Evolutionary conservation across 2,113 vertebrate species (phyloP), one percentile per base, ranked within the genome.

Genomic region (Rhineura floridana): DNA sequence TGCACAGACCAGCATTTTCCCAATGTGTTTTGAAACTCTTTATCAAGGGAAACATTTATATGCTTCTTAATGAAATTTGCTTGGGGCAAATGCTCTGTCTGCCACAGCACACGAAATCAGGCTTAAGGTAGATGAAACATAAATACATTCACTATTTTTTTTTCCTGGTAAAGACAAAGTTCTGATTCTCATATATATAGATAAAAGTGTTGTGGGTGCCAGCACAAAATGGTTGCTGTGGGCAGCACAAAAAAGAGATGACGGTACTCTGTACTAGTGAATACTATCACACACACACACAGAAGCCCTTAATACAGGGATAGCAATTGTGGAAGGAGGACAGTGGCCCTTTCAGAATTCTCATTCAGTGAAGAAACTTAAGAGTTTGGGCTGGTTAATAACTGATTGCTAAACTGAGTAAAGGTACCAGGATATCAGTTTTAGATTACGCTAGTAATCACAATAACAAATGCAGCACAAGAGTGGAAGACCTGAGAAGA

Each of bases 361-460:
- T 93, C 86, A 90, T 81, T 91, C 82, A 80, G 81, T 36, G 46
- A 67, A 79, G 86, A 62, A 89, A 90, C 81, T n/a, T 79, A 69
- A 44, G 50, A 94, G 67, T 67, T 94, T 75, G 83, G 70, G 73
- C 69, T 86, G 52, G 73, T 87, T 2, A 10, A 89, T 78, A 87
- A 80, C 85, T 42, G 82, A 81, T 82, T 90, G 39, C 0, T 0
- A 87, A 88, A 85, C 44, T 25, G 44, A 79, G 59, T 55, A 50
- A 91, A 63, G 90, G 81, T 92, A 90, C 88, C 0, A 2, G 82
- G 88, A 92, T 46, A 85, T 75, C 39, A 13, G 87, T 88, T 75
- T 90, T 90, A 75, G 73, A 92, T 94, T 91, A 93, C 89, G 83
- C 73, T 0, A 0, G 0, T 91, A 84, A 93, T 94, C 86, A 77